Evolutionary conservation across 2,113 vertebrate species (phyloP), one percentile per base, ranked within the genome.

Genomic region (Gadus chalcogrammus): DNA sequence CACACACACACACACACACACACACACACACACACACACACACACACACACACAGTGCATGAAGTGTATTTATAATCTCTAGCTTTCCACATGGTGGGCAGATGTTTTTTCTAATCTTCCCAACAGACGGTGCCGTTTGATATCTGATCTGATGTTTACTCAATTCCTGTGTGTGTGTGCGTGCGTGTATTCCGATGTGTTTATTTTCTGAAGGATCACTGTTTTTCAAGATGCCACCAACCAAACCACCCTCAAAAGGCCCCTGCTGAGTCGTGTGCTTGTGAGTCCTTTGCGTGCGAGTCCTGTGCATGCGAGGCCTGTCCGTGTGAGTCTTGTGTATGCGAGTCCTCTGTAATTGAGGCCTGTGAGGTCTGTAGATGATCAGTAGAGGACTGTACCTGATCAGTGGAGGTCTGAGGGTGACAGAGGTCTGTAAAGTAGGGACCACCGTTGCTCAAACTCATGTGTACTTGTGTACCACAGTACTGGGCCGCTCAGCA

Each of bases 71-170:
- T 79, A 85, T 88, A 78, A 87, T 80, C 80, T 27, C 22, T 64
- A 59, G 84, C 72, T 82, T 76, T 89, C 76, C 80, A 84, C 85
- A 79, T 77, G 73, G 79, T 61, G 60, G 75, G 79, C 85, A 88
- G 87, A 90, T 88, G 84, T 79, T 68, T 80, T 78, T 74, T 83
- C 81, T 86, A 87, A 89, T 89, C 87, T 87, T 75, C 71, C 80
- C 82, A 76, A 80, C 83, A 88, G 83, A 87, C 77, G 70, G 73
- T 82, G 76, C 72, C 78, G 79, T 86, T 85, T 84, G 84, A 87
- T 84, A 87, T 86, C 76, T 85, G 87, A 84, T 82, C 74, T 83
- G 80, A 79, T 83, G 77, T 67, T 82, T 75, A 64, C n/a, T 69
- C 1, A 56, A n/a, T 38, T 38, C 38, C 9, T 24, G 68, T 70